Evolutionary conservation across 2,888 invertebrate species (phyloP), one percentile per base, ranked within the genome.

Genomic region (Platycheirus albimanus): DNA sequence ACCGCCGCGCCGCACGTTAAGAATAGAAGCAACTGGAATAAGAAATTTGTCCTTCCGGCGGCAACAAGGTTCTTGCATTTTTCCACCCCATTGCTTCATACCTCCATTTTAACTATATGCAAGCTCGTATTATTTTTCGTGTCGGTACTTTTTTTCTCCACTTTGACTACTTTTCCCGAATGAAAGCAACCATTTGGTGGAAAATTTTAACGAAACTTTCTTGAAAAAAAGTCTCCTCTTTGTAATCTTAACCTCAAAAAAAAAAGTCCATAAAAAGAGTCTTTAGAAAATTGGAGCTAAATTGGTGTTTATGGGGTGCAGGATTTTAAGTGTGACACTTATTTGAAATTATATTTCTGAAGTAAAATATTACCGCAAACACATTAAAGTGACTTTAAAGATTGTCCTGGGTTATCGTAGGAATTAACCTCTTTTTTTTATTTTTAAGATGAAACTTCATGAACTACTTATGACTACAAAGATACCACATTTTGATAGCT

Each of bases 171-270:
- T 10, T 45, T 38, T 52, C 36, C 43, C 10, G 49, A 61, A 67
- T 54, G 61, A 72, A 67, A 56, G 54, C 47, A 63, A 54, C 66
- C 47, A 49, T 63, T 63, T 64, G 64, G 72, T 56, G 78, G 78
- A 78, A 78, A 69, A 78, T 78, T 83, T 83, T 83, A 83, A 83
- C 78, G 83, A 74, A 83, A 83, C 63, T 72, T 78, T 64, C 52
- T 43, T 72, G 63, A 61, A 36, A 49, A 49, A 24, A 36, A 20
- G n/a, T n/a, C n/a, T 30, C 20, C 36, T 63, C 61, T 30, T 43
- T 77, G 76, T 49, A 75, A 58, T 63, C 49, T 64, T 2, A 30
- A 33, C 19, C 70, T 11, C 11, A n/a, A 19, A 24, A 19, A 13
- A n/a, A 52, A 30, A n/a, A 47, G 17, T 33, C 19, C 8, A 64